Percentiles rank a stretch among this genome's conserved stretches.
Conservation (phyloP, 2,888 invertebrate species). For the Pediacus dermestoides region DNA sequence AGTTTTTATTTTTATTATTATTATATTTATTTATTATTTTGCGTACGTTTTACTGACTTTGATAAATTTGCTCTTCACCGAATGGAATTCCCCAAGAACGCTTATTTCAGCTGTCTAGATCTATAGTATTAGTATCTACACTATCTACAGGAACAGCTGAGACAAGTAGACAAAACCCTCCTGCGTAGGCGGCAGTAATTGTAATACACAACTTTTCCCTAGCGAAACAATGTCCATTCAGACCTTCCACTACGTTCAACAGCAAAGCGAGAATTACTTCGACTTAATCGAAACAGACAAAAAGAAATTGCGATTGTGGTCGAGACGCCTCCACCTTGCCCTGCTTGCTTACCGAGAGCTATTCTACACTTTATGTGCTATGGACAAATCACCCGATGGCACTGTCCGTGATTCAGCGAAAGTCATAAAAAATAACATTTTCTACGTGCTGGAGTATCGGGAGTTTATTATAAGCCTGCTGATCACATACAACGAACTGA, state of each 20-base stretch:
- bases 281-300: conserved; percentile 85
- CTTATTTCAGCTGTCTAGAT: too few species aligned
- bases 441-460: conserved; percentile 91
- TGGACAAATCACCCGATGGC: conserved; percentile 73
- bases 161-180: too few species aligned
- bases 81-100: too few species aligned
- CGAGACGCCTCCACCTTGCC: conserved; percentile 79
- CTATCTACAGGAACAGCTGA: too few species aligned
- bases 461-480: conserved; percentile 81
- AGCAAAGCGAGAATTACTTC: conserved; percentile 80
- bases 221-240: conserved; percentile 92
- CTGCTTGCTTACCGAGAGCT: conserved; percentile 79
- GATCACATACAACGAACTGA: conserved; percentile 76
- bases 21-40: too few species aligned
- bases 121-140: too few species aligned
- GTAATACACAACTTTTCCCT: too few species aligned
- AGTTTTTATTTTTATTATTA: too few species aligned
- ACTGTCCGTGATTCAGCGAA: conserved; percentile 74
- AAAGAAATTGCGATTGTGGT: conserved; percentile 83
- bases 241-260: conserved; percentile 92
- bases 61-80: too few species aligned
- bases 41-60: too few species aligned
- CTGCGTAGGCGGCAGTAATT: too few species aligned
- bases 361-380: conserved; percentile 72
- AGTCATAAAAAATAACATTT: conserved; percentile 85